Evolutionary conservation across 92 coral and sea anemone genomes (phyloP).

Genomic region (Phymanthus crucifer): DNA sequence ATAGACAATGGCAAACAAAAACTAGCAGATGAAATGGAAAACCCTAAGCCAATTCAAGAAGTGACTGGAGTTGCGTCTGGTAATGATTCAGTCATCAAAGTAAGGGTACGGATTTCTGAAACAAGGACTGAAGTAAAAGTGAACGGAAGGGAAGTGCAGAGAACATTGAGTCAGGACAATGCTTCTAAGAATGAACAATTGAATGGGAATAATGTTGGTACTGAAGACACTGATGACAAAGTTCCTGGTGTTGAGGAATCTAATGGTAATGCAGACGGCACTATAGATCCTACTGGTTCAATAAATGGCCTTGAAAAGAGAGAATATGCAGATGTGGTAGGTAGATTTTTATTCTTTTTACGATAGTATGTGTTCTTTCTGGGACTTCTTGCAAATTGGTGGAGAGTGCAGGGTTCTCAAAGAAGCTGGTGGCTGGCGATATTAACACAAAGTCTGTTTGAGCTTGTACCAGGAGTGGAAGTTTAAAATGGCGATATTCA

Average conservation of each 20-base stretch:
- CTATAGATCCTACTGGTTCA: constrained; percentile 8
- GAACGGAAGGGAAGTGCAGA: constrained; percentile 23
- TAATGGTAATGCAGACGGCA: neutral
- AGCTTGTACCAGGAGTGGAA: too few relatives aligned
- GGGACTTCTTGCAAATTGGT: too few relatives aligned
- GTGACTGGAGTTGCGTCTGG: constrained; percentile 11
- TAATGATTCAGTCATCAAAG: constrained; percentile 39
- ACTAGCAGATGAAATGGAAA: neutral
- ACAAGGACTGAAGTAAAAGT: constrained; percentile 22
- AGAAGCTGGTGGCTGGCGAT: too few relatives aligned
- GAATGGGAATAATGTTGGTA: neutral
- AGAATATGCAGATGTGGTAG: constrained; percentile 39
- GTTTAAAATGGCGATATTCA: too few relatives aligned
- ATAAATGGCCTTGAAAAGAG: constrained; percentile 21
- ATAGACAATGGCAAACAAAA: too few relatives aligned
- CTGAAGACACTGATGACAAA: neutral
- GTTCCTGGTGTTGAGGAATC: neutral
- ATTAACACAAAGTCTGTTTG: too few relatives aligned
- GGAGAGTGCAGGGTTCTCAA: too few relatives aligned
- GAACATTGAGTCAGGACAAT: constrained; percentile 26
- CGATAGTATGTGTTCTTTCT: neutral
- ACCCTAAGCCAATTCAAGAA: constrained; percentile 33
- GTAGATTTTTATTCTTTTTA: neutral
- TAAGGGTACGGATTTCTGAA: constrained; percentile 39
- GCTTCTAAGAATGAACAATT: neutral